phyloP scores from a whole-genome alignment of 2,888 invertebrate genomes.

The Drosophila robusta region DNA sequence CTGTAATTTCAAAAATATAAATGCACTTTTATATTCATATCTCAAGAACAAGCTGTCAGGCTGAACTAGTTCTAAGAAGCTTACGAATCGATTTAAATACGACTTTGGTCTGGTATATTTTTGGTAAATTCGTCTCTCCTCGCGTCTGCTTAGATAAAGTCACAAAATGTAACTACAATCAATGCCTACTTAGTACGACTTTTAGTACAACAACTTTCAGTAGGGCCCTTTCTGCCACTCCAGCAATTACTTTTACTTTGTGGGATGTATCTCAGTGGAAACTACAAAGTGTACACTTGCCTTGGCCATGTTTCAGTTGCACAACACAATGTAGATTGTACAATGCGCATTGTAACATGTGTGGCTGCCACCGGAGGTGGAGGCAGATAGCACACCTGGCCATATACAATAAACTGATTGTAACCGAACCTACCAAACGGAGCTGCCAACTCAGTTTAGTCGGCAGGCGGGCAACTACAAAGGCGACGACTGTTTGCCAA shows the following conservation, averaged over 20 bases:
- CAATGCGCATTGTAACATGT: conserved; percentile 41
- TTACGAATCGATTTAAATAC: too few relatives aligned
- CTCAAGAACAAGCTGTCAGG: too few relatives aligned
- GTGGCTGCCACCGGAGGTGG: conserved; percentile 8
- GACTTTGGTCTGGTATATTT: too few relatives aligned
- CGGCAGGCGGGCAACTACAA: conserved; percentile 50
- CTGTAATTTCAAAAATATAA: too few relatives aligned
- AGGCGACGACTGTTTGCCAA: conserved; percentile 79
- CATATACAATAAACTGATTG: conserved; percentile 70
- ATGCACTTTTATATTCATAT: too few relatives aligned
- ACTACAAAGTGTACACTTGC: conserved; percentile 26
- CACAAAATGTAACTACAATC: conserved; percentile 3
- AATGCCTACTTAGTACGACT: conserved; percentile 18
- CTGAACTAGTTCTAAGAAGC: too few relatives aligned
- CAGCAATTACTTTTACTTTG: conserved; percentile 25
- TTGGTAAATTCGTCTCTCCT: too few relatives aligned
- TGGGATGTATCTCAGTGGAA: conserved; percentile 14
- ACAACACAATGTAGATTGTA: conserved; percentile 46
- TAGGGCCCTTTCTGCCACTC: not conserved
- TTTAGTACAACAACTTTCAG: conserved; percentile 11
- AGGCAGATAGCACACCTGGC: conserved; percentile 39
- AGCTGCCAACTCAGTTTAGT: not conserved
- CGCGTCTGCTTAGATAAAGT: not conserved
- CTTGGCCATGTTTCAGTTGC: conserved; percentile 39
- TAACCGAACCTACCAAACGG: conserved; percentile 41